Evolutionary conservation across 2,797 vertebrate genomes (phyloP), one percentile per base, ranked within the genome.

Genomic region (Artibeus jamaicensis): DNA sequence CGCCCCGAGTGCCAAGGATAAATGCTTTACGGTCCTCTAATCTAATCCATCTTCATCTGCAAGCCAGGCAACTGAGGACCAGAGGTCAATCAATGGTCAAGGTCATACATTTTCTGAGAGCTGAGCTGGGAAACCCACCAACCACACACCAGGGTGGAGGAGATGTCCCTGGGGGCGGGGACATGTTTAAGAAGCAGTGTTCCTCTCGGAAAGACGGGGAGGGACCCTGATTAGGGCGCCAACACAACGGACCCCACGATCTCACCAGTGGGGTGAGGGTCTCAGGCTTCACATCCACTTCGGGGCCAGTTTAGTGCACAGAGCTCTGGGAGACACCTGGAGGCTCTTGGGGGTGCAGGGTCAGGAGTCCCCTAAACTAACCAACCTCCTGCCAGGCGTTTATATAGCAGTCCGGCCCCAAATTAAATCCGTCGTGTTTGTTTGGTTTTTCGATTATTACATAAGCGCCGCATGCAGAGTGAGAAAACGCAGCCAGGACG

Each of bases 241-340:
- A 5, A 14, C 12, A 2, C 9, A 6, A 74, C 6, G 0, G 0
- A 62, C 19, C 2, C 65, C 57, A 32, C 0, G 2, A 34, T 91
- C 59, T 73, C 22, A 0, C 3, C n/a, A 22, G 32, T 0, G 26
- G 12, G 18, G 6, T 18, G 22, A 62, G 37, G 67, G 21, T 7
- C 42, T 55, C 42, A 32, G 32, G 26, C 53, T 59, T n/a, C n/a
- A 3, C 5, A 29, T 39, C 37, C 68, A 8, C 12, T 9, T 29
- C 0, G 59, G 59, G 16, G 3, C 19, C 21, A 65, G 44, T 3
- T 6, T 9, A 11, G 76, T 4, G 19, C 0, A 0, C 1, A 0
- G 76, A 48, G 76, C 57, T 29, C 44, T 0, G 15, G 59, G 12
- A 34, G 19, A 50, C 11, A 9, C 16, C 1, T 0, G 10, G 8